Evolutionary conservation across 2,113 vertebrate genomes (phyloP).

Genomic region (Progne subis): DNA sequence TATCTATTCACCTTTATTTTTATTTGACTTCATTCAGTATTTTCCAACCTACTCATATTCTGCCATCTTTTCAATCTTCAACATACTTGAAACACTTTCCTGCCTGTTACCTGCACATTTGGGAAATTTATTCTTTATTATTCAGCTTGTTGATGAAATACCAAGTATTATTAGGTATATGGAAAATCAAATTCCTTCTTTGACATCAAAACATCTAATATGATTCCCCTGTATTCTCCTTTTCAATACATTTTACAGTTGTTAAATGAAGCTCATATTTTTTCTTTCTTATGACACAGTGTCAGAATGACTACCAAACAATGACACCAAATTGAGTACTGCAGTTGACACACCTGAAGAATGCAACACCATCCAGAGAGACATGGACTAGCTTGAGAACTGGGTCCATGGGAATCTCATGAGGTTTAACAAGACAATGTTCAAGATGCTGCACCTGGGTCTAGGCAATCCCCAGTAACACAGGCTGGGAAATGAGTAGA

Average conservation of each 20-base stretch:
- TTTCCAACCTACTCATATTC: background rate
- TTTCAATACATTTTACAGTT: background rate
- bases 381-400: background rate
- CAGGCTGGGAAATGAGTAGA: background rate
- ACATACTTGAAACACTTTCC: background rate
- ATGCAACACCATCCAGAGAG: background rate
- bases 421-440: background rate
- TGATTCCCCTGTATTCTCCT: background rate
- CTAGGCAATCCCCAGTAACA: fast-evolving
- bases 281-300: background rate
- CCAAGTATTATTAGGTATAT: background rate
- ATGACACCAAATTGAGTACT: background rate
- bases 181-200: background rate
- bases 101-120: background rate
- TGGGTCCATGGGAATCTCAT: background rate
- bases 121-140: background rate
- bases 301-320: background rate
- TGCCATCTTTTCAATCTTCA: background rate
- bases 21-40: background rate
- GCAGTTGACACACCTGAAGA: background rate
- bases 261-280: background rate
- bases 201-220: background rate
- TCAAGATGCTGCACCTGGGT: background rate
- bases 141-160: background rate
- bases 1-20: background rate